Evolutionary conservation across 1,140 invertebrate genomes (phyloP), one percentile per base, ranked within the genome.

Genomic region (Ceratosolen fusciceps): DNA sequence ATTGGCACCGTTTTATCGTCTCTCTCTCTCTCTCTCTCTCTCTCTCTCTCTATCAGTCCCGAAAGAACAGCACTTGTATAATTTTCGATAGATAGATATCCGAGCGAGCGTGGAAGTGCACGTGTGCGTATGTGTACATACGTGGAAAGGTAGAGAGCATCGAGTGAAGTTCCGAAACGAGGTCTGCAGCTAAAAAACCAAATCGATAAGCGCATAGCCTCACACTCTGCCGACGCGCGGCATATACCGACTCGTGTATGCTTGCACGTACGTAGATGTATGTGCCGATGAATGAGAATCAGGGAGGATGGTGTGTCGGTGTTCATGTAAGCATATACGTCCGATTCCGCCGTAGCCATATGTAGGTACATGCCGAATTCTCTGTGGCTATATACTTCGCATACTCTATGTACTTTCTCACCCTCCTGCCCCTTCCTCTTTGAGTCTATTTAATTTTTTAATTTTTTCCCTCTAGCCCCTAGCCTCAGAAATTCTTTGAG

Each of bases 181-280:
- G 84, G 85, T 86, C 85, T 86, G 86, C 86, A 58, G n/a, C 31
- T 49, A 85, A 89, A 88, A 88, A 89, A 88, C 83, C 85, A 84
- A 89, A 90, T 90, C 88, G 88, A 90, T 90, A 88, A 86, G 85
- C 87, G 86, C 87, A 85, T 86, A 86, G 85, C 84, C 82, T 73
- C 77, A 77, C 68, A 79, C 74, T 74, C 75, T 67, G 68, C 49
- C 16, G 56, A 80, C 74, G 29, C 54, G 34, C 80, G 79, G 76
- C 68, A 74, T 79, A 81, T 77, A 76, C 52, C 80, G 47, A 70
- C 67, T 72, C 73, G 74, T 65, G n/a, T n/a, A n/a, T n/a, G 34
- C 68, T 29, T 81, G 68, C 71, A 76, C 39, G 62, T 83, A 81
- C 74, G 65, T 82, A 49, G 39, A 49, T 29, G 29, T 39, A 31